Conservation (phyloP, 2,888 invertebrate genomes). For the Leptopterna dolabrata region DNA sequence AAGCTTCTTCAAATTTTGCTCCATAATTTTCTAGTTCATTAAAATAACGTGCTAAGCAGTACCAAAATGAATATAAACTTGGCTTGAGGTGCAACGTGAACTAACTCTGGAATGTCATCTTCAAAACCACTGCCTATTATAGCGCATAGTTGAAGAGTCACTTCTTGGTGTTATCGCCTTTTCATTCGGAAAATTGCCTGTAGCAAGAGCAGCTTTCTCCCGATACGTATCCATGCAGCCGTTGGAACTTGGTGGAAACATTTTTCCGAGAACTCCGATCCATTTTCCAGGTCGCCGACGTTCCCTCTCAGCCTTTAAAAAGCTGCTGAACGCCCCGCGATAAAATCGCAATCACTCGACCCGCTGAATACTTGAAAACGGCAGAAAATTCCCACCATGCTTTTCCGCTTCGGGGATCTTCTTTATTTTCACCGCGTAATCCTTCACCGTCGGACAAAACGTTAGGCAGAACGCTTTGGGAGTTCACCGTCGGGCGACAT, state of each 20-base stretch:
- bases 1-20: too few species aligned
- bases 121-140: too few species aligned
- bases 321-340: not conserved
- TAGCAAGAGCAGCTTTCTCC: not conserved
- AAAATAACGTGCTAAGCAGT: too few species aligned
- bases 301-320: not conserved
- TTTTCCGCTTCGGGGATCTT: not conserved
- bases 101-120: too few species aligned
- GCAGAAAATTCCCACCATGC: not conserved
- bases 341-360: slow-evolving; percentile 11
- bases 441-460: not conserved
- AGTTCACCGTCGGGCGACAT: not conserved
- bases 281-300: not conserved
- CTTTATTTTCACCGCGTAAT: not conserved
- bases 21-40: too few species aligned
- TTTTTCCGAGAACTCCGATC: not conserved
- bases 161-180: not conserved
- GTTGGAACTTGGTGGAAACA: not conserved
- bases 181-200: not conserved
- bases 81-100: too few species aligned
- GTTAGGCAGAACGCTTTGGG: not conserved
- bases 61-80: too few species aligned
- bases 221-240: not conserved
- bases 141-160: too few species aligned
- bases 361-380: not conserved